These are phyloP conservation scores for Cladopsammia gracilis DNA, from an alignment of 64 coral and sea anemone species.

Conservation along the genomic window DNA sequence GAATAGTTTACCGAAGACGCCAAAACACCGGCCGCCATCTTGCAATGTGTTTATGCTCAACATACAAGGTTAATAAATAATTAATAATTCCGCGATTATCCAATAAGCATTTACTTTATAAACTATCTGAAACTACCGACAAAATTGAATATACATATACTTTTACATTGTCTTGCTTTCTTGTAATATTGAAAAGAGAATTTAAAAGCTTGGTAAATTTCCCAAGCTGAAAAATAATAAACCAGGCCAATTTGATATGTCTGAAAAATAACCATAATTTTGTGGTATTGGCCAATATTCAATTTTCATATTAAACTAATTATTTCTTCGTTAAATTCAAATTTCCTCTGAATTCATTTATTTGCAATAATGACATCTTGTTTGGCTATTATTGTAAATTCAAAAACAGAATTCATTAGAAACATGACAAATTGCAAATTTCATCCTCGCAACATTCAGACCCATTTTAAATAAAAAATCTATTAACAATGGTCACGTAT, in stretches of 20 bases:
- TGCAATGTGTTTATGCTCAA: slow-evolving; percentile 65
- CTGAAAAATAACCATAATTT: too few species aligned
- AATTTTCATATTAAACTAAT: neutral
- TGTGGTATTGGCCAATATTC: neutral
- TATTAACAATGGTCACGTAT: too few species aligned
- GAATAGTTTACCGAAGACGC: slow-evolving; percentile 19
- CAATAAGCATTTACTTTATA: neutral
- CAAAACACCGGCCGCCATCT: slow-evolving; percentile 67
- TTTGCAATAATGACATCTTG: too few species aligned
- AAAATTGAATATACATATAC: too few species aligned
- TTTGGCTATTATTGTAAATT: too few species aligned
- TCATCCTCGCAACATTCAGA: too few species aligned
- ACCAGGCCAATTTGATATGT: neutral
- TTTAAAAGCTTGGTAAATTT: neutral
- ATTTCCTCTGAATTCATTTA: neutral
- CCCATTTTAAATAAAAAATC: too few species aligned
- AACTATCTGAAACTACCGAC: too few species aligned
- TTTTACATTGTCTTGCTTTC: too few species aligned
- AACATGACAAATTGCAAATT: too few species aligned
- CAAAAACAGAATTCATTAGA: too few species aligned
- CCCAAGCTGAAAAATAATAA: neutral
- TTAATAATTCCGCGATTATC: slow-evolving; percentile 48
- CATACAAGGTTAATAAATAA: slow-evolving; percentile 65
- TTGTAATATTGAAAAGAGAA: neutral
- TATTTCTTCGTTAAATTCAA: neutral